Percentiles rank a stretch among this genome's conserved stretches.
Evolutionary conservation across 2,888 invertebrate genomes (phyloP).

Genomic region (Fabriciana adippe): DNA sequence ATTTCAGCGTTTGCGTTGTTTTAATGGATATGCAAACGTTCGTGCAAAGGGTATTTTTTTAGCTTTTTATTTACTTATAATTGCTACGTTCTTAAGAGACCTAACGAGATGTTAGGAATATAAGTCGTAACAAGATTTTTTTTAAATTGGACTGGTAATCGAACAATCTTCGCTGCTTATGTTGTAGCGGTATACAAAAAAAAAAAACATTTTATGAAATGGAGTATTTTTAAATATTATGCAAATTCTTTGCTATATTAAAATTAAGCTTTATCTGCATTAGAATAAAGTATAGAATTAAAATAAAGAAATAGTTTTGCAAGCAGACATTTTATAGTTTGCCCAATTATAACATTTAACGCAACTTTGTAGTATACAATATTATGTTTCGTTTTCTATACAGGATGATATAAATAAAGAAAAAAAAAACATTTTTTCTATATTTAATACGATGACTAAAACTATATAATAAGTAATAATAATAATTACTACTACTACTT

Average conservation of each 20-base stretch:
- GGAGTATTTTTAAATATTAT: neutral
- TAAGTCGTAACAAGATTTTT: too few relatives aligned
- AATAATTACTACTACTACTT: too few relatives aligned
- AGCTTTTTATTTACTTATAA: too few relatives aligned
- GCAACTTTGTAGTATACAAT: neutral
- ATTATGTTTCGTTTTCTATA: constrained; percentile 5
- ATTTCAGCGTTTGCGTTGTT: too few relatives aligned
- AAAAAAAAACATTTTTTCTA: neutral
- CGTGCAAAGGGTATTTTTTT: too few relatives aligned
- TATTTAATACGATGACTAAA: neutral
- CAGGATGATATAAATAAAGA: neutral
- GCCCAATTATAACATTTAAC: neutral
- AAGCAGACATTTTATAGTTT: constrained; percentile 2
- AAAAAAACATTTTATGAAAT: neutral
- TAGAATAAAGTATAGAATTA: neutral
- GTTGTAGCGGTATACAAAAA: too few relatives aligned
- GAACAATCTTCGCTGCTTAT: too few relatives aligned
- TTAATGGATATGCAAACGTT: too few relatives aligned
- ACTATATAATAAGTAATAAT: too few relatives aligned
- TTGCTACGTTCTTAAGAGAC: too few relatives aligned
- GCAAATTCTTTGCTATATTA: neutral
- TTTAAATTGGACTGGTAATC: too few relatives aligned
- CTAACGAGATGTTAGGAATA: too few relatives aligned
- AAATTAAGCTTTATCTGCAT: neutral
- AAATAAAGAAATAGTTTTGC: neutral